Percentiles rank a stretch among this genome's conserved stretches.
Conservation (phyloP, 2,888 invertebrate species). For the Galerucella calmariensis region DNA sequence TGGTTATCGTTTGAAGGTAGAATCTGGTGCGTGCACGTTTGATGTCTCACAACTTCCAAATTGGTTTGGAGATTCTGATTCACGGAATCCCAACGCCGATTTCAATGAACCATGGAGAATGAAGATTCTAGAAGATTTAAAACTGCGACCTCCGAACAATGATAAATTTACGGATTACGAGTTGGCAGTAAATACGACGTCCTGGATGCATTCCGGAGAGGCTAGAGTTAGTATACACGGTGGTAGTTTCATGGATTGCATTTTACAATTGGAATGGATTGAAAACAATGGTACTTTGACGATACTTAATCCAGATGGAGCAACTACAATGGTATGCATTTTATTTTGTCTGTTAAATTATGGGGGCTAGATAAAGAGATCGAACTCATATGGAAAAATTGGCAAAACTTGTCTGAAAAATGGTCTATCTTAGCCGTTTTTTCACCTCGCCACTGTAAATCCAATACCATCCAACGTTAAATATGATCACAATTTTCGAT, state of each 20-base stretch:
- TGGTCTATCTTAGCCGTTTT: too few species aligned
- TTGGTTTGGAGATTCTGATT: conserved; percentile 69
- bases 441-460: too few species aligned
- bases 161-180: conserved; percentile 69
- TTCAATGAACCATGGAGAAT: conserved; percentile 80
- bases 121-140: conserved; percentile 76
- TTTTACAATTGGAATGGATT: conserved; percentile 86
- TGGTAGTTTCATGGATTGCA: conserved; percentile 76
- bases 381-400: too few species aligned
- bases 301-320: conserved; percentile 81
- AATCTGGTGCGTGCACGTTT: conserved; percentile 77
- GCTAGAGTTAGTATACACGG: conserved; percentile 67
- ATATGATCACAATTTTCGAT: too few species aligned
- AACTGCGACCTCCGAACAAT: conserved; percentile 64
- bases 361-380: neutral
- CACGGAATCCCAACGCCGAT: conserved; percentile 68
- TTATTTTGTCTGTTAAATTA: neutral
- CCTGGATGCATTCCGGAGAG: conserved; percentile 88
- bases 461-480: too few species aligned
- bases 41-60: conserved; percentile 80
- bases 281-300: conserved; percentile 73
- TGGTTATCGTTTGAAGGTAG: conserved; percentile 44
- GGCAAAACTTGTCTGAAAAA: too few species aligned
- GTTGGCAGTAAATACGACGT: conserved; percentile 84
- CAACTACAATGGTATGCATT: conserved; percentile 74